A percentile compares a stretch with the other conserved stretches of the same genome.
Conservation (phyloP, 2,888 invertebrate genomes). For the Drosophila parthenogenetica region DNA sequence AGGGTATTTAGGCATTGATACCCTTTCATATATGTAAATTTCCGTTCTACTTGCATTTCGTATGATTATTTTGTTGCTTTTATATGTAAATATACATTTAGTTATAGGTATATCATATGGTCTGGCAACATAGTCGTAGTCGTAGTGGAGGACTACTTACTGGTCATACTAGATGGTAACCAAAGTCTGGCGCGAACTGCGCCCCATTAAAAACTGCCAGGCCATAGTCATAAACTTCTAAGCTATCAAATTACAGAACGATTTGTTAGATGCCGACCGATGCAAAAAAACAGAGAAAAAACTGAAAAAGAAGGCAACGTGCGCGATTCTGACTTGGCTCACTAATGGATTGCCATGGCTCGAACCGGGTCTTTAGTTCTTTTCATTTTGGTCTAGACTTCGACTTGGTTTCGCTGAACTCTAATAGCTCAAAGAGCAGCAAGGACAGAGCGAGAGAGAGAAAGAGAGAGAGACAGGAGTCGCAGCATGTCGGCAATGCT, state of each 20-base stretch:
- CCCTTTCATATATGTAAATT: neutral
- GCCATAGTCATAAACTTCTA: slow-evolving; percentile 81
- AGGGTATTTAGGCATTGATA: neutral
- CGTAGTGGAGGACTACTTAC: slow-evolving; percentile 8
- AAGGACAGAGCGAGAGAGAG: slow-evolving; percentile 5
- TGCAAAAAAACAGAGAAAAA: slow-evolving; percentile 45
- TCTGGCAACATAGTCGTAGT: slow-evolving; percentile 46
- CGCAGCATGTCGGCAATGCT: slow-evolving; percentile 75
- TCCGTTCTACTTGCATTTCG: neutral
- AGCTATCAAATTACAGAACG: slow-evolving; percentile 83
- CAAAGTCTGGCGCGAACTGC: slow-evolving; percentile 60
- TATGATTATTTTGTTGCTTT: slow-evolving; percentile 23
- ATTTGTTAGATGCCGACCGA: slow-evolving; percentile 81
- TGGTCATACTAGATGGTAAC: slow-evolving; percentile 30
- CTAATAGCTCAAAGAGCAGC: slow-evolving; percentile 77
- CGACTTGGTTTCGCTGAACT: slow-evolving; percentile 75
- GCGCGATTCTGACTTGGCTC: slow-evolving; percentile 38
- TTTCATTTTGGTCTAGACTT: slow-evolving; percentile 24
- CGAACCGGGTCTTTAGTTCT: slow-evolving; percentile 49
- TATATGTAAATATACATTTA: slow-evolving; percentile 16
- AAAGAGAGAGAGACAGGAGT: slow-evolving; percentile 31
- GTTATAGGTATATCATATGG: slow-evolving; percentile 16
- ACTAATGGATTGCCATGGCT: slow-evolving; percentile 74
- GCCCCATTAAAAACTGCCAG: slow-evolving; percentile 78
- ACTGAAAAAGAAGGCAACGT: slow-evolving; percentile 33